phyloP scores from a whole-genome alignment of 2,113 vertebrate genomes.

The Benitochromis conjunctus region DNA sequence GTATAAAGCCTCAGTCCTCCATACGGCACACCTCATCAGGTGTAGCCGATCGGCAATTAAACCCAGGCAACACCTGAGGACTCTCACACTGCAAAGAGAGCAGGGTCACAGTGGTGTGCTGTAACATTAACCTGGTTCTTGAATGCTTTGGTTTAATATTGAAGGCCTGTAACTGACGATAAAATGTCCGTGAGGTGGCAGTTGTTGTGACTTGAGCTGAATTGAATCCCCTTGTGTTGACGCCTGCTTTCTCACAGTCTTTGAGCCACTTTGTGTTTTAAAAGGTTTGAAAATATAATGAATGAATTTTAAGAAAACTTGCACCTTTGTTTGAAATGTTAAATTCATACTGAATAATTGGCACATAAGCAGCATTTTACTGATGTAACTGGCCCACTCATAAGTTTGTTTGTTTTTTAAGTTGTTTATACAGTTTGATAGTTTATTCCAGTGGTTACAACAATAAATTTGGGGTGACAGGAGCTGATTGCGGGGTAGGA shows the following conservation, averaged over 20 bases:
- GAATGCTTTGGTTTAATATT: neutral
- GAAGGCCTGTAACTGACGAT: neutral
- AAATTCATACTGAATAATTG: neutral
- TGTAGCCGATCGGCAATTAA: neutral
- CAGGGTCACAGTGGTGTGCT: neutral
- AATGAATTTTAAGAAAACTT: neutral
- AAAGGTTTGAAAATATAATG: neutral
- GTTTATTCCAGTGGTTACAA: neutral
- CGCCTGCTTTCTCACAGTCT: neutral
- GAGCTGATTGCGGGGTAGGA: neutral
- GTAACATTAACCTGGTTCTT: neutral
- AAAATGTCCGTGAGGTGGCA: neutral
- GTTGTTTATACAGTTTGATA: neutral
- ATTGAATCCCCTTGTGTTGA: neutral
- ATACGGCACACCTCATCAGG: neutral
- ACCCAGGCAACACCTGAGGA: neutral
- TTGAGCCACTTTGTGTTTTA: neutral
- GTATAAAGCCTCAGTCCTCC: neutral
- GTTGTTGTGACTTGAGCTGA: neutral
- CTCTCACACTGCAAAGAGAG: neutral
- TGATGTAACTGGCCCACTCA: neutral
- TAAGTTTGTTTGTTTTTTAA: rapidly evolving
- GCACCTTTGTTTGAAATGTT: neutral
- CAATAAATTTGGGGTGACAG: neutral
- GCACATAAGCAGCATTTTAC: neutral